Base-by-base conservation (phyloP, 2,797 vertebrate genomes). In the Lepus townsendii region DNA sequence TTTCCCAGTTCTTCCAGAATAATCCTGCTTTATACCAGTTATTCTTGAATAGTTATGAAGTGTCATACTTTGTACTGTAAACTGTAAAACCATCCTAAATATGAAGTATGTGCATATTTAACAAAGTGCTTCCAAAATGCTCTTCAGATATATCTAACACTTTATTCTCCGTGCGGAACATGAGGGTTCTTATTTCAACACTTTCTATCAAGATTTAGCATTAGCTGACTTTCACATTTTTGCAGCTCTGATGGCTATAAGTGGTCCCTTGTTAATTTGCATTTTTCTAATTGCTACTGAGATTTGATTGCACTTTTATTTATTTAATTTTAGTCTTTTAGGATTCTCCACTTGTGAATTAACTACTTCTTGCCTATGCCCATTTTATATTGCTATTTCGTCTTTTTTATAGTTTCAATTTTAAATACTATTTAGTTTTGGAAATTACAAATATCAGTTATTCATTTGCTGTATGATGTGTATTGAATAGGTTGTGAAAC, bases 251-350 rank as follows among this genome's bases (percentile, higher is more conserved):
- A 93, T 79, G 63, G 47, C 60, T 89, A 27, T 90, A 91, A 95
- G 20, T 83, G 42, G 66, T 80, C 69, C 27, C 19, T 94, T n/a
- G 80, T 83, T 83, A 95, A 92, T 75, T 89, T 76, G 47, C 65
- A 83, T 75, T 69, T 88, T 77, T 83, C 80, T 92, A 80, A 93
- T 83, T 93, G 68, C 42, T 88, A 71, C 17, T 87, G 54, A 96
- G 42, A 96, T 83, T 79, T 96, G 72, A 87, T 83, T 90, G 47
- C 27, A 95, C 42, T 90, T 89, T 78, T 68, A 91, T 92, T 95
- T 92, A 87, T 69, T 95, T 84, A 90, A 30, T 76, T 84, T 93
- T 68, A 90, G 30, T 10, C 42, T 52, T 96, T 93, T 88, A 52
- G 5, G 1, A 68, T 89, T 88, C 68, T 86, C 88, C 30, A 78